Evolutionary conservation across 64 coral and sea anemone genomes (phyloP).

Genomic region (Actinia equina): DNA sequence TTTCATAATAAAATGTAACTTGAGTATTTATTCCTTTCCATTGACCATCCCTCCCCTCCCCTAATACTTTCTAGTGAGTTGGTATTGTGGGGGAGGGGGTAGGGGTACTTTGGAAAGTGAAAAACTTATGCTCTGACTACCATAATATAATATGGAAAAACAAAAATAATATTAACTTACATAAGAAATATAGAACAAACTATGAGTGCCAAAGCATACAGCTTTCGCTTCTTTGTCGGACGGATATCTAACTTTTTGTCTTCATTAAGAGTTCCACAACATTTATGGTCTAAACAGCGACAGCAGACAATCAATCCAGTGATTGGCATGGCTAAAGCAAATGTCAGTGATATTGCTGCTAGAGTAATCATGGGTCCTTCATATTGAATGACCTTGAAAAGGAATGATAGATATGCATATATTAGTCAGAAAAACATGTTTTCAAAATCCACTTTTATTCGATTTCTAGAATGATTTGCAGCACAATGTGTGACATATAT

Average conservation of each 20-base stretch:
- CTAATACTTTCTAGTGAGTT: no score
- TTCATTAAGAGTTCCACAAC: conserved; percentile 66
- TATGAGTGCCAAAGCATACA: conserved; percentile 53
- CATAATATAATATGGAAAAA: no score
- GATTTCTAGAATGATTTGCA: no score
- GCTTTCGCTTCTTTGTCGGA: conserved; percentile 51
- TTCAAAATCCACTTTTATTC: no score
- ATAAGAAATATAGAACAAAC: conserved; percentile 67
- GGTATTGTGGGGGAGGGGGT: no score
- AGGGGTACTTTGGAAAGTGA: no score
- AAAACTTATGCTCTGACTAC: no score
- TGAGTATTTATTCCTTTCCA: no score
- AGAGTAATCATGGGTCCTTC: conserved; percentile 65
- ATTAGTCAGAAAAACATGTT: no score
- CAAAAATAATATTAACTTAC: conserved; percentile 39
- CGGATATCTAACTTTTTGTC: conserved; percentile 46
- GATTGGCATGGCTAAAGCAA: conserved; percentile 65
- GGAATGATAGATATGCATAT: neutral
- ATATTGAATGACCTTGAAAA: conserved; percentile 70
- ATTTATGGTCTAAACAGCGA: conserved; percentile 46
- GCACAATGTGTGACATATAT: no score
- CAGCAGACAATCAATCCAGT: conserved; percentile 67
- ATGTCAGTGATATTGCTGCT: conserved; percentile 51
- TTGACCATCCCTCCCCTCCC: no score
- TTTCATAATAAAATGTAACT: no score